Evolutionary conservation across 92 coral and sea anemone species (phyloP), one percentile per base, ranked within the genome.

Genomic region (Paragorgia papillata): DNA sequence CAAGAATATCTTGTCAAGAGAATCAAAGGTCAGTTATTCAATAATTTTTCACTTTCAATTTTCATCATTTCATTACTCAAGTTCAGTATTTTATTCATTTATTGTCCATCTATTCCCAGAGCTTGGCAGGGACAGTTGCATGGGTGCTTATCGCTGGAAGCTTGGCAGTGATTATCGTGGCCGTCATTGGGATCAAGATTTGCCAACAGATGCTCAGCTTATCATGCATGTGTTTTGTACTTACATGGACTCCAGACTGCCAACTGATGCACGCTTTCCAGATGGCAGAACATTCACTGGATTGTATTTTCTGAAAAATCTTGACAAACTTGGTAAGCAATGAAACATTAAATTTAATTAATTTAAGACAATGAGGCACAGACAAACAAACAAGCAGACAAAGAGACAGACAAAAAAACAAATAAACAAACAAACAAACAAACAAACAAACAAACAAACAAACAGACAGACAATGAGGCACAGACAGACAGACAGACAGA

Each of bases 281-380:
- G 98, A 94, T 85, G 95, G 97, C 13, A 74, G 97, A 31, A 94
- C 89, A 3, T 94, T 94, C 55, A 94, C 98, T 7, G 98, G 98
- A 9, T 82, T 91, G 48, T 96, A 94, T 49, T 88, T 91, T 57
- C 86, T 94, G 25, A 94, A 94, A 82, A 88, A 96, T 30, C 98
- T 96, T 22, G 97, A 94, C 69, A 94, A 94, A 74, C 98, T 94
- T 7, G 90, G 93, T 88, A 49, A 50, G 87, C n/a, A n/a, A n/a
- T n/a, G n/a, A n/a, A n/a, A n/a, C n/a, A n/a, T n/a, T n/a, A n/a
- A n/a, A n/a, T n/a, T n/a, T n/a, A n/a, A n/a, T n/a, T n/a, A n/a
- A n/a, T n/a, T n/a, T n/a, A n/a, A n/a, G n/a, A n/a, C n/a, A n/a
- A n/a, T n/a, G n/a, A n/a, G n/a, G n/a, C n/a, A n/a, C n/a, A n/a